Conservation (phyloP, 2,797 vertebrate species). For the Bradypus variegatus region DNA sequence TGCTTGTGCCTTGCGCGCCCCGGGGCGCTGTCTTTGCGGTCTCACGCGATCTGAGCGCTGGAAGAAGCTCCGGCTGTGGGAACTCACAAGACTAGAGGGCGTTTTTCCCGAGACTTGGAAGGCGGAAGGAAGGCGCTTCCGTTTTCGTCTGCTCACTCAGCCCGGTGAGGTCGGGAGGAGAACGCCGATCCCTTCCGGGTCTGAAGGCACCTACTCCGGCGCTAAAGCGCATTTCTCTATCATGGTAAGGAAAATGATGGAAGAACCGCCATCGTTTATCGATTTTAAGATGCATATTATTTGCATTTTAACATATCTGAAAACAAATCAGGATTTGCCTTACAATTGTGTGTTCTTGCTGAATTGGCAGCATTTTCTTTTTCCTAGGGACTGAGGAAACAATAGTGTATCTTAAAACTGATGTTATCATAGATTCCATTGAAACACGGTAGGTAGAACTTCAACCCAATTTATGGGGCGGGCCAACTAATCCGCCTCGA, state of each 20-base stretch:
- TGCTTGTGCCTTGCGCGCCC: constrained; percentile 49
- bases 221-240: neutral
- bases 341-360: neutral
- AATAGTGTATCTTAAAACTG: neutral
- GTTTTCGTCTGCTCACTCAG: neutral
- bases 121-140: constrained; percentile 3
- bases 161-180: neutral
- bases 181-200: too few relatives aligned
- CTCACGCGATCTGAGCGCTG: constrained; percentile 52
- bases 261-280: neutral
- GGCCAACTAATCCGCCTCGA: neutral
- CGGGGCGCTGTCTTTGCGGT: neutral
- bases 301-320: neutral
- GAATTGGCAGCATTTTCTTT: neutral
- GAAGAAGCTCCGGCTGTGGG: neutral
- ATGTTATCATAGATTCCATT: too few relatives aligned
- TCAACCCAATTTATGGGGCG: neutral
- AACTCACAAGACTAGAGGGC: constrained; percentile 46
- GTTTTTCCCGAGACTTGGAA: neutral
- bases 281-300: neutral
- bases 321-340: neutral
- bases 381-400: neutral
- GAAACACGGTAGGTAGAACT: neutral
- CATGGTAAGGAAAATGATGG: neutral
- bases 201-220: too few relatives aligned